Evolutionary conservation across 1,140 invertebrate species (phyloP).

Genomic region (Araneus ventricosus): DNA sequence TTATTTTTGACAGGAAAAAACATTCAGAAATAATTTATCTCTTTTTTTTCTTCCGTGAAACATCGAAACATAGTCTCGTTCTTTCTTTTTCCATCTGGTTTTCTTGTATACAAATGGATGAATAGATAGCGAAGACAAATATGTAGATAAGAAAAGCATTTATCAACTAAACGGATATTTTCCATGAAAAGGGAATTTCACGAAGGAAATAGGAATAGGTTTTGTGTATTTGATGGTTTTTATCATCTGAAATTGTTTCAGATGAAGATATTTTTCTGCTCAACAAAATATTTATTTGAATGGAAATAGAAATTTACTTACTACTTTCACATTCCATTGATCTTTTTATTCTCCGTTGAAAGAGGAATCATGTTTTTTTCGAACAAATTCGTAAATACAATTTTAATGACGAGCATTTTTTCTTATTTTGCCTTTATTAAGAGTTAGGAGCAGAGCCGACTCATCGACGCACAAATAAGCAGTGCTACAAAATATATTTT

Average conservation of each 20-base stretch:
- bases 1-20: too few species aligned
- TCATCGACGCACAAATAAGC: too few species aligned
- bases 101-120: background rate
- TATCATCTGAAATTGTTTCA: background rate
- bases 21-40: too few species aligned
- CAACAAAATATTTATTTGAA: background rate
- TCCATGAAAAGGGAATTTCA: background rate
- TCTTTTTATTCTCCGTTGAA: background rate
- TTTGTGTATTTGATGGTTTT: background rate
- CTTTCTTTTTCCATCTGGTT: background rate
- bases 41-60: too few species aligned
- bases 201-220: background rate
- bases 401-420: too few species aligned
- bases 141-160: background rate
- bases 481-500: too few species aligned
- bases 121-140: background rate
- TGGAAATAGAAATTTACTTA: background rate
- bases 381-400: too few species aligned
- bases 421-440: too few species aligned
- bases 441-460: too few species aligned
- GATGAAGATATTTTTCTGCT: background rate
- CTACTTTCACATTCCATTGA: background rate
- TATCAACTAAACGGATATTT: background rate
- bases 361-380: too few species aligned
- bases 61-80: too few species aligned